These are phyloP conservation scores for Actenoides lindsayi DNA, from an alignment of 2,113 vertebrate genomes.

Conservation along the genomic window DNA sequence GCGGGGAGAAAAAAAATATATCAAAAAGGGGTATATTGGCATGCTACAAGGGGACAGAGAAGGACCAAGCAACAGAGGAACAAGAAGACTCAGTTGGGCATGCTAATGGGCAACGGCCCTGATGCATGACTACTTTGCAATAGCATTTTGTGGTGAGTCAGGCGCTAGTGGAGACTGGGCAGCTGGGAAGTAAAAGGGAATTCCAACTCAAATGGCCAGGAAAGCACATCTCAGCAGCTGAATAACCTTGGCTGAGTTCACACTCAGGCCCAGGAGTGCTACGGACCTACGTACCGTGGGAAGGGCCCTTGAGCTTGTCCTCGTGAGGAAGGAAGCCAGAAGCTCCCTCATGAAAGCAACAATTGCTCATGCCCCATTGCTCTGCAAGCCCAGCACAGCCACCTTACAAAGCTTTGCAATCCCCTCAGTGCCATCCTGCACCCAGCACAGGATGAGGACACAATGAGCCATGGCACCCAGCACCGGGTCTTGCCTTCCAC, in stretches of 20 bases:
- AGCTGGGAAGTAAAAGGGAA: conserved; percentile 6
- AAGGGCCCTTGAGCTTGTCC: neutral
- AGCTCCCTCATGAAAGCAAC: neutral
- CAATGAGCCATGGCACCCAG: neutral
- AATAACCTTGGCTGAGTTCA: neutral
- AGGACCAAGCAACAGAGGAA: neutral
- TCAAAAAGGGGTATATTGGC: neutral
- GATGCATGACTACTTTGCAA: neutral
- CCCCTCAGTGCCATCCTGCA: neutral
- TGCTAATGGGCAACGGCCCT: neutral
- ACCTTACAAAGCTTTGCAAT: neutral
- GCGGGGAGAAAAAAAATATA: too few relatives aligned
- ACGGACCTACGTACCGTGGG: neutral
- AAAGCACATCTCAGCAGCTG: neutral
- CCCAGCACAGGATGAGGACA: neutral
- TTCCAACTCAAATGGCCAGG: neutral
- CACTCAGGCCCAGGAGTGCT: neutral
- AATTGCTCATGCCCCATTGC: neutral
- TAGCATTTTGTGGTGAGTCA: neutral
- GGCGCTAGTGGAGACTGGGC: neutral
- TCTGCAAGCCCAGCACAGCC: neutral
- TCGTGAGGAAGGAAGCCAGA: neutral
- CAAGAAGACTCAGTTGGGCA: neutral
- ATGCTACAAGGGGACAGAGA: neutral
- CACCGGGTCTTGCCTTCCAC: neutral